Evolutionary conservation across 1,140 invertebrate genomes (phyloP).

Genomic region (Cheumatopsyche charites): DNA sequence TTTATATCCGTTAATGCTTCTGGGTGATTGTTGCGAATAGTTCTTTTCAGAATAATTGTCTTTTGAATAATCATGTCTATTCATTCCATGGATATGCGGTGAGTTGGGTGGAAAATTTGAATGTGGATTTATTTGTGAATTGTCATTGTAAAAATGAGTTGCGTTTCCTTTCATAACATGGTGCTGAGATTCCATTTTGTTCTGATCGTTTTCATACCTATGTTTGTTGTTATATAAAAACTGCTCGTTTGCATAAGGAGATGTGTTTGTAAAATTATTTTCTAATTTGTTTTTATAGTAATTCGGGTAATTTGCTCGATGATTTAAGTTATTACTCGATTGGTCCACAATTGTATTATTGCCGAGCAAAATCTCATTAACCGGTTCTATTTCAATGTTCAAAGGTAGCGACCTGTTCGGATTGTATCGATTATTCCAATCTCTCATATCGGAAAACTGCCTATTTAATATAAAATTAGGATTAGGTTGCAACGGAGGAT

Average conservation of each 20-base stretch:
- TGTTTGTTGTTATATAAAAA: constrained; percentile 29
- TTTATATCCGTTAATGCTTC: constrained; percentile 12
- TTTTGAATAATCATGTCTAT: constrained; percentile 4
- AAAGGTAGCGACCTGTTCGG: constrained; percentile 30
- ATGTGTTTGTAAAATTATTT: constrained; percentile 29
- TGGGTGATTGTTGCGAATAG: not conserved
- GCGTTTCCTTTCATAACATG: constrained; percentile 10
- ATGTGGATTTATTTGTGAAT: constrained; percentile 13
- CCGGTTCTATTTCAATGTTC: constrained; percentile 41
- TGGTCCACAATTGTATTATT: constrained; percentile 32
- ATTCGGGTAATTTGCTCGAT: constrained; percentile 30
- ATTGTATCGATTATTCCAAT: constrained; percentile 27
- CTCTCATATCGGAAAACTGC: constrained; percentile 27
- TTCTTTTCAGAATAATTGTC: constrained; percentile 26
- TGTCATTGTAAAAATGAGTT: constrained; percentile 7
- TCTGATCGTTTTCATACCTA: not conserved
- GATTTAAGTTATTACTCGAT: constrained; percentile 20
- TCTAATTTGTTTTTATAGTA: constrained; percentile 37
- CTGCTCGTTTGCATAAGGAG: constrained; percentile 26
- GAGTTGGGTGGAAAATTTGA: not conserved
- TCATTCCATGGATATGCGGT: not conserved
- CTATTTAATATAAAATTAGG: constrained; percentile 31
- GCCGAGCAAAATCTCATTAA: constrained; percentile 34
- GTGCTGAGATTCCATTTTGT: constrained; percentile 10
- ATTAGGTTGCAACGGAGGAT: not conserved